These are phyloP conservation scores for Muschampia plurimacula DNA, from an alignment of 2,888 invertebrate genomes.

Conservation along the genomic window DNA sequence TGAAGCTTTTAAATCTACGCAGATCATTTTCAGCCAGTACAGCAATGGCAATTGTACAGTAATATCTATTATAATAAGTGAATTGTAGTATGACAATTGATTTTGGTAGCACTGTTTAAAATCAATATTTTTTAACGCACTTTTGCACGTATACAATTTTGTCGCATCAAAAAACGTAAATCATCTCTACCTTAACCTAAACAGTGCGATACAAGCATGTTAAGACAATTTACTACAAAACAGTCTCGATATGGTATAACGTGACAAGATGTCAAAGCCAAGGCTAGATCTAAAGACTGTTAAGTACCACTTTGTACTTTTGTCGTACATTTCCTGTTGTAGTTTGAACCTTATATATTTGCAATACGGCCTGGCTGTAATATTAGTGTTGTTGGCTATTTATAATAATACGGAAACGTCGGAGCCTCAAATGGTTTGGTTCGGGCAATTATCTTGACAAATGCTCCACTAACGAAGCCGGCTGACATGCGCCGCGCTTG, in stretches of 20 bases:
- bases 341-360: slow-evolving; percentile 24
- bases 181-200: slow-evolving; percentile 22
- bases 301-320: slow-evolving; percentile 19
- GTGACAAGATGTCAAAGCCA: slow-evolving; percentile 69
- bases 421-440: slow-evolving; percentile 66
- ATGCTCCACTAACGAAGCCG: slow-evolving; percentile 75
- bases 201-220: slow-evolving; percentile 41
- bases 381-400: slow-evolving; percentile 46
- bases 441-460: slow-evolving; percentile 80
- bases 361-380: slow-evolving; percentile 18
- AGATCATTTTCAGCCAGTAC: no score
- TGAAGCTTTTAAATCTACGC: no score
- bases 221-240: slow-evolving; percentile 57
- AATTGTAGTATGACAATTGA: neutral
- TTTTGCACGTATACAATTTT: no score
- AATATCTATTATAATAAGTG: no score
- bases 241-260: slow-evolving; percentile 61
- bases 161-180: neutral
- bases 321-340: neutral
- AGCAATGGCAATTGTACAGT: no score
- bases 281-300: slow-evolving; percentile 53
- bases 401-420: slow-evolving; percentile 72
- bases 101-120: neutral
- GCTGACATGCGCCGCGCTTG: slow-evolving; percentile 62
- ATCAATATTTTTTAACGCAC: neutral